Conservation (phyloP, 2,113 vertebrate species). For the Bostrychus sinensis region DNA sequence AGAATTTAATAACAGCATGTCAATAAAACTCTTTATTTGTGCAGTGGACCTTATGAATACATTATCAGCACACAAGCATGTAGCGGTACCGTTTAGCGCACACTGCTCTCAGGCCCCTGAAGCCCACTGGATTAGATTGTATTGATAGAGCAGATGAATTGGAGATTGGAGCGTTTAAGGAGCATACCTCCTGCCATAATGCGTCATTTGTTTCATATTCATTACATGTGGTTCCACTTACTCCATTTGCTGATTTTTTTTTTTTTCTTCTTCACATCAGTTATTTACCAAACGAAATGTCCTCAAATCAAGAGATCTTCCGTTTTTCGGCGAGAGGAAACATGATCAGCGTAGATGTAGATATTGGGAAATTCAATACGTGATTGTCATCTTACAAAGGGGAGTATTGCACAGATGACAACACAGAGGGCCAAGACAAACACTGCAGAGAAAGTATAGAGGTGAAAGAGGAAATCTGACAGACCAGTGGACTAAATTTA, state of each 20-base stretch:
- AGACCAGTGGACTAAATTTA: neutral
- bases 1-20: slow-evolving; percentile 71
- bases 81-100: slow-evolving; percentile 40
- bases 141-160: slow-evolving; percentile 70
- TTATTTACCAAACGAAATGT: slow-evolving; percentile 5
- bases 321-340: slow-evolving; percentile 22
- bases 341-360: slow-evolving; percentile 21
- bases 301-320: slow-evolving; percentile 26
- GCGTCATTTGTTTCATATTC: slow-evolving; percentile 68
- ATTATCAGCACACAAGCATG: slow-evolving; percentile 56
- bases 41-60: slow-evolving; percentile 46
- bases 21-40: slow-evolving; percentile 56
- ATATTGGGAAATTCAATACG: slow-evolving; percentile 20
- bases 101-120: slow-evolving; percentile 58
- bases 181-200: slow-evolving; percentile 58
- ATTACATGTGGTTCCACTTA: slow-evolving; percentile 73
- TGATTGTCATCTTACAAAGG: slow-evolving; percentile 24
- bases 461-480: neutral
- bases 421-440: slow-evolving; percentile 11
- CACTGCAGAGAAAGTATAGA: neutral
- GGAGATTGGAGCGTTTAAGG: slow-evolving; percentile 61
- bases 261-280: slow-evolving; percentile 18
- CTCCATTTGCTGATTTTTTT: slow-evolving; percentile 59
- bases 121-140: slow-evolving; percentile 66
- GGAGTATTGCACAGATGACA: slow-evolving; percentile 9